Evolutionary conservation across 1,140 invertebrate species (phyloP), one percentile per base, ranked within the genome.

Genomic region (Zaprionus gabonicus): DNA sequence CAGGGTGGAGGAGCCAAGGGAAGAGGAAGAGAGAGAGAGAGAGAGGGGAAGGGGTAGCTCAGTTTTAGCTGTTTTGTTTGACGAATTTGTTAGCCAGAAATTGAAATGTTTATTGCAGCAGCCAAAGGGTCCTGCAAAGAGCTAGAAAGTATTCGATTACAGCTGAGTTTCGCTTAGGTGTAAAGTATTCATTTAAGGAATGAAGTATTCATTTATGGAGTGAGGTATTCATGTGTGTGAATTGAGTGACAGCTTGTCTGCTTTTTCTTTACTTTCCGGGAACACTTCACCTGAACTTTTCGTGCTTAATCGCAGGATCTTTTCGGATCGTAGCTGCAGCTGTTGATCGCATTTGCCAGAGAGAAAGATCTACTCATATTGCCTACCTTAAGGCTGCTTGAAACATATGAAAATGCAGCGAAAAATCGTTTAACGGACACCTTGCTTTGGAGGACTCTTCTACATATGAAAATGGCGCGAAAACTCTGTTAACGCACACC

Each of bases 101-200:
- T 51, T 51, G 46, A 51, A 51, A 51, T 51, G 46, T 51, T 51
- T 20, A 51, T 51, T 25, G 46, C 20, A 13, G 12, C 46, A 23
- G 46, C 46, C 4, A 51, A 51, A 51, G 9, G 46, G 6, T 13
- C 9, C 20, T 25, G 12, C 20, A 23, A 51, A 23, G 3, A 6
- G 46, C 46, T 25, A 51, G 46, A 51, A 23, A 25, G 46, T 51
- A 51, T 51, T 51, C 46, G 46, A 51, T 51, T 20, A 17, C 41
- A 1, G 17, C 17, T 5, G 46, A 25, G 46, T 49, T 49, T 49
- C 20, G n/a, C 20, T 49, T n/a, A 9, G 1, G 20, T 23, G 9
- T 23, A 44, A 44, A 6, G 6, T 7, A 17, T 44, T 17, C n/a
- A 2, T 9, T 31, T 31, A 7, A 31, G 28, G 28, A 31, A 31